These are phyloP conservation scores for Frieseomelitta varia DNA, from an alignment of 1,140 invertebrate genomes.

Conservation along the genomic window DNA sequence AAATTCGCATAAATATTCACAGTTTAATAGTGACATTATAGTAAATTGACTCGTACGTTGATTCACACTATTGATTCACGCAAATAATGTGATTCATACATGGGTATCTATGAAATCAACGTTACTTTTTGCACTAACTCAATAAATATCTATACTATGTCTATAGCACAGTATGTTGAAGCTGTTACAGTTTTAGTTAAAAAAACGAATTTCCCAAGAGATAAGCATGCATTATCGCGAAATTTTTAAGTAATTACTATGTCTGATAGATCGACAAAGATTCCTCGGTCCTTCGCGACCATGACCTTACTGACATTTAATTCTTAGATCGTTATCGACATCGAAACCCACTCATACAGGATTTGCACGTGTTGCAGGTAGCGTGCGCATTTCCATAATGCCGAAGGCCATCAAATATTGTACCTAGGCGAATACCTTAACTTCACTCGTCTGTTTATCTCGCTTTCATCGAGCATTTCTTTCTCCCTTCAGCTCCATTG, in stretches of 20 bases:
- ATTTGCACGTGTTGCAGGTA: constrained; percentile 35
- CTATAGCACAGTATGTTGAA: too few species aligned
- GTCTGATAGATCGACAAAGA: background rate
- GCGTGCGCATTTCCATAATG: constrained; percentile 48
- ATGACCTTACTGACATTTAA: constrained; percentile 63
- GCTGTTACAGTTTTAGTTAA: too few species aligned
- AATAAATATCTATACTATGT: too few species aligned
- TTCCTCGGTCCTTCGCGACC: constrained; percentile 44
- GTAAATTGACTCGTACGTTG: too few species aligned
- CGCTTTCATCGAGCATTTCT: constrained; percentile 32
- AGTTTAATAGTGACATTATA: too few species aligned
- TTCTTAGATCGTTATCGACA: constrained; percentile 40
- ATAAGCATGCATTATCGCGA: background rate
- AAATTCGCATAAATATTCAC: too few species aligned
- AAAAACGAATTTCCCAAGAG: background rate
- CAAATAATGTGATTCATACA: too few species aligned
- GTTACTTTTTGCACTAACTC: too few species aligned
- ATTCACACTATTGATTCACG: too few species aligned
- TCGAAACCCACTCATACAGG: constrained; percentile 46
- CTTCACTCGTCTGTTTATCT: background rate
- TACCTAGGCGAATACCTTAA: constrained; percentile 12
- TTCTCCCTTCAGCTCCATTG: background rate
- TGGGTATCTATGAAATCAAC: too few species aligned
- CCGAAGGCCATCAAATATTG: constrained; percentile 42
- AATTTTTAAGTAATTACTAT: constrained; percentile 26